Evolutionary conservation across 1,140 invertebrate genomes (phyloP), one percentile per base, ranked within the genome.

Genomic region (Drosophila parabipectinata): DNA sequence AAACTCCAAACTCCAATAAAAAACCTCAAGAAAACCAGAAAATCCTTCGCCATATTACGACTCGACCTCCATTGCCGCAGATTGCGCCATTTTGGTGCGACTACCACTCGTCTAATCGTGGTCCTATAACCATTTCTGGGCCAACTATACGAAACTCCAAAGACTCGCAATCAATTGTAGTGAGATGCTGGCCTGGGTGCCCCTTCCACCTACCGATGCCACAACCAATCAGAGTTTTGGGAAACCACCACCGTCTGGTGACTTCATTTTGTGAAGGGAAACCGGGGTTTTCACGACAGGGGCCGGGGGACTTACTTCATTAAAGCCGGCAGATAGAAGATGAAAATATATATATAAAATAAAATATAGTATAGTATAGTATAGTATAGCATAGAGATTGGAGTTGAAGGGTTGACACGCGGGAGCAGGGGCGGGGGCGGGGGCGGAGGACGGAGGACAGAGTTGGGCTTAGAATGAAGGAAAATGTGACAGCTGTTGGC

Each of bases 401-500:
- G 26, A 28, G 26, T 28, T 28, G 26, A 41, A 28, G 44, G 44
- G 28, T 24, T 9, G 9, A n/a, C 9, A 62, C 18, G 18, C 18
- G 18, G 18, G 18, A 18, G 18, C 18, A 18, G 18, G 18, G 18
- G 18, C 18, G 18, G 18, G 15, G 15, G 15, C 15, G 1, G 15
- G 18, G 18, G 1, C 18, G 18, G 18, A 18, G 18, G 18, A 18
- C 18, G 18, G 18, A 18, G 18, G 18, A 18, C 41, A 51, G 50
- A 37, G 63, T 54, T 69, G 66, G 67, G 67, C 67, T 71, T 69
- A 59, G 72, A 10, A 37, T 3, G 34, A 21, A 21, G 66, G 78
- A 87, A 87, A 87, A 87, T 78, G 82, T 62, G 82, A 87, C 82
- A 87, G 82, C 82, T 87, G 82, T 81, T 18, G 15, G 41, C 41